A percentile compares a stretch with the other conserved stretches of the same genome.
These are phyloP conservation scores for Pandemis corylana DNA, from an alignment of 2,888 invertebrate species.

Conservation along the genomic window DNA sequence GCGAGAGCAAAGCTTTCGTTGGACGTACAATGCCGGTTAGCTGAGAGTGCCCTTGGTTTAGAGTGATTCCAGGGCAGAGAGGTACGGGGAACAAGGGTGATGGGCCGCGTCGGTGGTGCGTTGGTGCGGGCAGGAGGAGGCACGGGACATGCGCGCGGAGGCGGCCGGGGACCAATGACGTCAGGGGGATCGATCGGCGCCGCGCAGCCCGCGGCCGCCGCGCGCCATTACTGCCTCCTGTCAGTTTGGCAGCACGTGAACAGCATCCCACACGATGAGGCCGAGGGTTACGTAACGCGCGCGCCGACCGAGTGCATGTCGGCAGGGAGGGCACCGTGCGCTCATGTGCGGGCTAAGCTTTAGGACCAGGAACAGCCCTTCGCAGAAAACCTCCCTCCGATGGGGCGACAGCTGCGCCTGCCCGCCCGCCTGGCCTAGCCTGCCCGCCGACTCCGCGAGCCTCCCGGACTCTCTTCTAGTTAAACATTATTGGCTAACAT, in stretches of 20 bases:
- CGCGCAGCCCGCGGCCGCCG: constrained; percentile 52
- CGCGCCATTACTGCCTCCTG: constrained; percentile 50
- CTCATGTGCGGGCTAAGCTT: constrained; percentile 98
- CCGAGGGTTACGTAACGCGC: constrained; percentile 68
- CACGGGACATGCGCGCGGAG: constrained; percentile 52
- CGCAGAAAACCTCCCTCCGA: constrained; percentile 97
- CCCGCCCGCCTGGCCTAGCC: constrained; percentile 41
- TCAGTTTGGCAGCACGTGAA: constrained; percentile 64
- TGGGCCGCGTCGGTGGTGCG: background rate
- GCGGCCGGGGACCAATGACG: constrained; percentile 66
- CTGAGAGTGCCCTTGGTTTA: background rate
- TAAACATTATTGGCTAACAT: constrained; percentile 30
- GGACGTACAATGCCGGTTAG: constrained; percentile 37
- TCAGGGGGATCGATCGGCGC: constrained; percentile 73
- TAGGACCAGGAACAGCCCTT: constrained; percentile 98
- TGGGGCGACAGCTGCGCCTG: constrained; percentile 95
- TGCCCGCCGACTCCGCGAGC: constrained; percentile 32
- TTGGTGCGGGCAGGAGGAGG: constrained; percentile 35
- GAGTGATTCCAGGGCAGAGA: constrained; percentile 41
- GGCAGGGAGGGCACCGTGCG: constrained; percentile 75
- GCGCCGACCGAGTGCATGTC: constrained; percentile 60
- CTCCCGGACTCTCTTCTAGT: constrained; percentile 39
- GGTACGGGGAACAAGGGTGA: constrained; percentile 46
- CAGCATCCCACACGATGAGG: constrained; percentile 50
- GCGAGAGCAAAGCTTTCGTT: background rate